Base-by-base conservation (phyloP, 2,888 invertebrate genomes). In the Diplazon laetatorius region DNA sequence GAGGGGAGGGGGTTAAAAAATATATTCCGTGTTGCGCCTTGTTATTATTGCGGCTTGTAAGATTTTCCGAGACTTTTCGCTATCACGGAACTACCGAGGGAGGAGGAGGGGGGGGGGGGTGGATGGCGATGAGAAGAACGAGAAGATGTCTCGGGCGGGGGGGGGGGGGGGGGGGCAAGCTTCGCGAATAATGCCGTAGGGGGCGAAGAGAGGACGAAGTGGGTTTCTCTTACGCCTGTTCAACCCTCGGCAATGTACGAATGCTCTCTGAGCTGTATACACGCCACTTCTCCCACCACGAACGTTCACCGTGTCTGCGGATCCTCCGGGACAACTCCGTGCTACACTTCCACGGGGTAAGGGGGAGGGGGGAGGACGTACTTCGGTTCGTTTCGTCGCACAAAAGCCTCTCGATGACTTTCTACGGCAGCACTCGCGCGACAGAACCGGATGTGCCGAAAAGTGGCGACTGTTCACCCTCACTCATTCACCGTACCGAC, bases 371-470 rank as follows among this genome's bases (percentile, higher is more conserved):
- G n/a, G 37, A 10, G n/a, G 50, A 35, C 22, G 6, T 52, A 10
- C 65, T 52, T 12, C 65, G 65, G 50, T 50, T 66, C 65, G 65
- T 52, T 65, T 66, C 65, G 16, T 66, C 37, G 22, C 50, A 66
- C 65, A 52, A 66, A 39, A 66, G 65, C 39, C 20, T 66, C 65
- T 66, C 65, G 65, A 66, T 66, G 65, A 66, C 65, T 66, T 48
- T 66, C 65, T 5, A 39, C 50, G 50, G 14, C 50, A 39, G 50
- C 50, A 66, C 39, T 66, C 20, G 39, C 65, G 25, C 35, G 50
- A 66, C 50, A 66, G 65, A 22, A 66, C 50, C 50, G 65, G 39
- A 66, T 66, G 65, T 39, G 65, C 65, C 50, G 50, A 66, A 66
- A 66, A 66, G 65, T 66, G 50, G 50, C 65, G 22, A 39, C 50